Evolutionary conservation across 30 jellyfish, hydroid and myxozoan genomes (phyloP).

Genomic region (Sanderia malayensis): DNA sequence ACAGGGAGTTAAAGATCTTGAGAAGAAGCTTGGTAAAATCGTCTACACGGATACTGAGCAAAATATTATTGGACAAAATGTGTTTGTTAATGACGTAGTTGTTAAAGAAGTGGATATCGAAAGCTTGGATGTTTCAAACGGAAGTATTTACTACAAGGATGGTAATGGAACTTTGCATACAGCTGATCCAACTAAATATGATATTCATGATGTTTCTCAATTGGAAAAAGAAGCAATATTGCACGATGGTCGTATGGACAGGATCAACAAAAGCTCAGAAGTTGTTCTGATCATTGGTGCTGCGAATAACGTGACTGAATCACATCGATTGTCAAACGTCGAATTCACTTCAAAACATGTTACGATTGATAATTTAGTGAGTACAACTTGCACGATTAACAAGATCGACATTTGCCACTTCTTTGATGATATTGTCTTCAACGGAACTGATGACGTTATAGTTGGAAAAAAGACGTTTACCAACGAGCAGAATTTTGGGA

Average conservation of each 20-base stretch:
- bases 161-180: not conserved
- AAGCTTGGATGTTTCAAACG: slow-evolving; percentile 9
- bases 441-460: slow-evolving; percentile 30
- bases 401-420: slow-evolving; percentile 13
- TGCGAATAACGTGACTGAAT: not conserved
- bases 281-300: not conserved
- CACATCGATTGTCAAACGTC: not conserved
- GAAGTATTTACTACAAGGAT: slow-evolving; percentile 9
- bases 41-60: slow-evolving; percentile 30
- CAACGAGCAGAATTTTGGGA: not conserved
- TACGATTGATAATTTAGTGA: not conserved
- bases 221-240: not conserved
- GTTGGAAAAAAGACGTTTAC: slow-evolving; percentile 41
- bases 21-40: not conserved
- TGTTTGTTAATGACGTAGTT: not conserved
- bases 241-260: not conserved
- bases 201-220: not conserved
- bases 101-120: not conserved
- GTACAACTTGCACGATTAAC: not conserved
- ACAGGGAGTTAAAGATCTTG: slow-evolving; percentile 9
- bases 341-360: not conserved
- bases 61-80: slow-evolving; percentile 42
- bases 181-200: not conserved
- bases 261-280: not conserved
- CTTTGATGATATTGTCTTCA: slow-evolving; percentile 29